Evolutionary conservation across 2,888 invertebrate genomes (phyloP), one percentile per base, ranked within the genome.

Genomic region (Metellina segmentata): DNA sequence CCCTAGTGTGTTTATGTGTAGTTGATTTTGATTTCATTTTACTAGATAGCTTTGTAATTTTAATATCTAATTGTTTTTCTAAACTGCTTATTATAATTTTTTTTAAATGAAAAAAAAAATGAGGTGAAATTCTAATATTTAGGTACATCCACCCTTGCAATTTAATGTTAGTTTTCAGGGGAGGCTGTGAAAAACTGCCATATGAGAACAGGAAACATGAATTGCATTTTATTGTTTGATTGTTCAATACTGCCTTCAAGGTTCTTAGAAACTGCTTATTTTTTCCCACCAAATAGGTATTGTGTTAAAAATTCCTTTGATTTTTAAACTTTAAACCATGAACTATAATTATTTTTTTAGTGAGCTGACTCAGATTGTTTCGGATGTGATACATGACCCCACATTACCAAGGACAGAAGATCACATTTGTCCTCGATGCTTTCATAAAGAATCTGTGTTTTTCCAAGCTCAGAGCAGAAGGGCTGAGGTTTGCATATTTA

Each of bases 351-450:
- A 92, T 86, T 93, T 34, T 94, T 95, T 92, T 94, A 98, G 97
- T 95, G 99, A 99, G 95, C 95, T 99, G 94, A 99, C 99, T 0
- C 99, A 99, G 95, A 99, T 99, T 94, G 98, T 99, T 87, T 98
- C 99, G 0, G 99, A 99, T 95, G 99, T 99, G 0, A 98, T 99
- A 93, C 98, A 99, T 78, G 99, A 99, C 95, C 99, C 99, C 6
- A 99, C 99, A 0, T 95, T 99, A 93, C 99, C 99, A 0, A 96
- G 99, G 93, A 99, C 99, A 0, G 99, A 99, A 95, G 99, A 99
- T 94, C 99, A 99, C 95, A 98, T 98, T 90, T 99, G 99, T 95
- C 99, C 99, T 0, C 98, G 98, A 95, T 99, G 99, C 95, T 96
- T 97, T 93, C 97, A 99, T 95, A 96, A 97, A 93, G 99, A 99